Base-by-base conservation (phyloP, 2,888 invertebrate genomes). In the Megastigmus dorsalis region DNA sequence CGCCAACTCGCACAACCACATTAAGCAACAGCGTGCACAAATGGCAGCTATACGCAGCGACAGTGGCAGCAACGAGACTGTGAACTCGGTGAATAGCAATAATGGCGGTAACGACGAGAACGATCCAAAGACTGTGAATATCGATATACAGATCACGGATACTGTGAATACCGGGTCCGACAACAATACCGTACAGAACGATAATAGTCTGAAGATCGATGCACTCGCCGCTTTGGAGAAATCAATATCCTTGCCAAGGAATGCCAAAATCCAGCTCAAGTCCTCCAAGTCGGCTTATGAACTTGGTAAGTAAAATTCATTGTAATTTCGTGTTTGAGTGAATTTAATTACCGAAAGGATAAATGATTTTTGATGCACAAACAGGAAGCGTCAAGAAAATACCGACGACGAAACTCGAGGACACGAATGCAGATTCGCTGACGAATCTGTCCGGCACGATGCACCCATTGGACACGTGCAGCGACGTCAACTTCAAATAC, bases 401-500 rank as follows among this genome's bases (percentile, higher is more conserved):
- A n/a, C 89, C 89, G 0, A 88, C 89, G 9, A 89, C 82, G 62
- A 89, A 85, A 15, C 77, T 88, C 10, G 88, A 88, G 74, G 88
- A 88, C 3, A 90, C 90, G 13, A 84, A 83, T 0, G 86, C 86
- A 38, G 90, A 90, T 0, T 85, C 88, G 0, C 83, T 89, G 1
- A 91, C 91, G 59, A 85, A 82, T 78, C 55, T 86, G 9, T 80
- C 79, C 4, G 85, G 87, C 2, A 84, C 85, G 0, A 80, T 88
- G 28, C 95, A 95, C 88, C 95, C 95, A 0, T 83, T 95, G 3
- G 94, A 95, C 78, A 93, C 93, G 82, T 93, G 93, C 69, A 86
- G 88, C 73, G 95, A 95, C 83, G 94, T 95, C 0, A 93, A 93
- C 82, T 94, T 95, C 54, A 93, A 93, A 77, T 95, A 93, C 83